Conservation (phyloP, 2,797 vertebrate genomes). For the Labeo calbasu region DNA sequence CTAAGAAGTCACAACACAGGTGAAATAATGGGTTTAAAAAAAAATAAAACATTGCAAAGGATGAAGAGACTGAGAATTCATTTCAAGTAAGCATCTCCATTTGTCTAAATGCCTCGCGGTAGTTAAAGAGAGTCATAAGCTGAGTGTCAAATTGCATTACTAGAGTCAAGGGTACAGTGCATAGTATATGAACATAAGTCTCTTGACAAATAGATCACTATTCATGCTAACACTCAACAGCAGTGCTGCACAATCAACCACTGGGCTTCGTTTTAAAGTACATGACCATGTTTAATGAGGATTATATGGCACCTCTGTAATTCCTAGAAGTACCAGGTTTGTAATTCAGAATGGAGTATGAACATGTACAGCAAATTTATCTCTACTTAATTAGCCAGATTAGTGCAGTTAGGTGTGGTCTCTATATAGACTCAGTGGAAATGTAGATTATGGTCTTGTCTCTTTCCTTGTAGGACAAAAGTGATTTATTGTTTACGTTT, state of each 20-base stretch:
- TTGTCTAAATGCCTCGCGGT: slow-evolving; percentile 5
- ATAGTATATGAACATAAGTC: slow-evolving; percentile 40
- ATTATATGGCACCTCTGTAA: not conserved
- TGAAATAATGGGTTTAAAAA: slow-evolving; percentile 5
- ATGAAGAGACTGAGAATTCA: not conserved
- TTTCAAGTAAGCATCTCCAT: slow-evolving; percentile 15
- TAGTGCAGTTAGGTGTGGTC: not conserved
- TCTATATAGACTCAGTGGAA: not conserved
- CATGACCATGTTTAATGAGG: slow-evolving; percentile 24
- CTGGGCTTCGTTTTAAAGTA: slow-evolving; percentile 29
- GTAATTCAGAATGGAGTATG: not conserved
- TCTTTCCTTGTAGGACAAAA: slow-evolving; percentile 26
- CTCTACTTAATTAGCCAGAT: not conserved
- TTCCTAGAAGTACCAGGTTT: not conserved
- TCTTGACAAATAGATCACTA: not conserved
- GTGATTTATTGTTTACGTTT: slow-evolving; percentile 26
- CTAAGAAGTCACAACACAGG: not conserved
- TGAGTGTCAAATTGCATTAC: slow-evolving; percentile 53
- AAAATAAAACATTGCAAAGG: not conserved
- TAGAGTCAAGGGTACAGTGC: slow-evolving; percentile 57
- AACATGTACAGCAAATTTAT: not conserved
- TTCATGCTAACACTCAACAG: not conserved
- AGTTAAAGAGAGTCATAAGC: not conserved
- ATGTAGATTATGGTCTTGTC: not conserved
- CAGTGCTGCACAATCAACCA: slow-evolving; percentile 2